Conservation (phyloP, 1,140 invertebrate genomes). For the Drosophila nikananu region DNA sequence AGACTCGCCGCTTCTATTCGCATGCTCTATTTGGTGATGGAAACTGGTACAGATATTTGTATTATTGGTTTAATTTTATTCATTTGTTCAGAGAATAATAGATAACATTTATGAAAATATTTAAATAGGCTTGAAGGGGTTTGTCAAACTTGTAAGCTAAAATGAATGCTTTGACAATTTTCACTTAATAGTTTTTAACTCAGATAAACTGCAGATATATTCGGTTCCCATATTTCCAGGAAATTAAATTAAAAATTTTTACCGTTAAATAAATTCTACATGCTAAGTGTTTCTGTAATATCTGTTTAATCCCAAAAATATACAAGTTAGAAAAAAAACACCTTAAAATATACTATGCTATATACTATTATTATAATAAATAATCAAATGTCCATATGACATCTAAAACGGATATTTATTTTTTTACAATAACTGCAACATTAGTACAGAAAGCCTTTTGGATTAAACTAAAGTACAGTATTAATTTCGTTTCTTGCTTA, state of each 20-base stretch:
- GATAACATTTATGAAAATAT: neutral
- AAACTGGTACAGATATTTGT: neutral
- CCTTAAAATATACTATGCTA: neutral
- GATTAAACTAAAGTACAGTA: no score
- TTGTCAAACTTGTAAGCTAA: neutral
- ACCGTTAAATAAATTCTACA: neutral
- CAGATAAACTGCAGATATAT: no score
- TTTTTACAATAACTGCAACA: no score
- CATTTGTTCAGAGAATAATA: neutral
- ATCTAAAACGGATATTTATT: no score
- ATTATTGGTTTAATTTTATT: neutral
- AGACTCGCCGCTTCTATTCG: conserved; percentile 10
- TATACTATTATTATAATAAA: no score
- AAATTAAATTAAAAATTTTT: neutral
- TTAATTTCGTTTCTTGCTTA: no score
- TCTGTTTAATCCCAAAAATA: neutral
- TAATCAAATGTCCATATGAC: no score
- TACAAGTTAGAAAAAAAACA: neutral
- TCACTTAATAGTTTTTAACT: neutral
- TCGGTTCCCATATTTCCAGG: neutral
- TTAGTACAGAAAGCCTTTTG: no score
- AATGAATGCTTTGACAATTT: neutral
- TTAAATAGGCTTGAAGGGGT: neutral
- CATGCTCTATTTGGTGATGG: neutral
- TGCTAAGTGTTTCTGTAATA: neutral